Conservation (phyloP, 1,140 invertebrate species). For the Zophobas atratus region DNA sequence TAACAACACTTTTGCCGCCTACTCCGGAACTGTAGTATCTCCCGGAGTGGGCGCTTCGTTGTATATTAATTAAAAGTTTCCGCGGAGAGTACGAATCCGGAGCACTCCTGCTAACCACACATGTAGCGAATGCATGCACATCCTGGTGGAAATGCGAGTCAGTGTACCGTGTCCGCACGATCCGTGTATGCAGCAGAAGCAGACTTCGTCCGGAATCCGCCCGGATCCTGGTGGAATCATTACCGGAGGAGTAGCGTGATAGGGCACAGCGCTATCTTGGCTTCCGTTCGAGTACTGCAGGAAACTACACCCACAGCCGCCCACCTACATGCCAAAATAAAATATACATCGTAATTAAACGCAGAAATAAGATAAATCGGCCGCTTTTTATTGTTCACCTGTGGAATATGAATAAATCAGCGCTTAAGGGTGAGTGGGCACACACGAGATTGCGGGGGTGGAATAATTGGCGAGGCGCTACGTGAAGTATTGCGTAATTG, state of each 20-base stretch:
- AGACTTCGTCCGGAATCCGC: conserved; percentile 14
- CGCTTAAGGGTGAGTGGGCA: too few species aligned
- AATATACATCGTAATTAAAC: conserved; percentile 55
- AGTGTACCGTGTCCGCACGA: conserved; percentile 33
- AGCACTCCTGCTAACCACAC: conserved; percentile 9
- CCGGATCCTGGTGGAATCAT: conserved; percentile 37
- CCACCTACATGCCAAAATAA: conserved; percentile 46
- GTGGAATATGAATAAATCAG: conserved; percentile 51
- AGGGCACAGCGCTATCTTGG: conserved; percentile 29
- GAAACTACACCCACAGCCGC: conserved; percentile 16
- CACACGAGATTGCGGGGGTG: too few species aligned
- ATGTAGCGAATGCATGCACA: conserved; percentile 24
- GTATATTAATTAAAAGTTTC: conserved; percentile 33
- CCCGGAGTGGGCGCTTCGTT: not conserved
- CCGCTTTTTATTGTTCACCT: conserved; percentile 50
- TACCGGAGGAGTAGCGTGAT: conserved; percentile 34
- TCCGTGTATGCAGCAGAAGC: conserved; percentile 24
- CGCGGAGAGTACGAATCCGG: conserved; percentile 27
- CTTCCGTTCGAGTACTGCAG: conserved; percentile 33
- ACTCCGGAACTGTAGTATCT: not conserved
- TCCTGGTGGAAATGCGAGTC: conserved; percentile 37
- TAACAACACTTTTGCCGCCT: not conserved
- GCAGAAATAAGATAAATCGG: conserved; percentile 46
- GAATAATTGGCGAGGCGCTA: too few species aligned
- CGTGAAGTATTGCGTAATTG: too few species aligned